These are phyloP conservation scores for Gallirallus australis DNA, from an alignment of 2,797 vertebrate genomes.

Conservation along the genomic window DNA sequence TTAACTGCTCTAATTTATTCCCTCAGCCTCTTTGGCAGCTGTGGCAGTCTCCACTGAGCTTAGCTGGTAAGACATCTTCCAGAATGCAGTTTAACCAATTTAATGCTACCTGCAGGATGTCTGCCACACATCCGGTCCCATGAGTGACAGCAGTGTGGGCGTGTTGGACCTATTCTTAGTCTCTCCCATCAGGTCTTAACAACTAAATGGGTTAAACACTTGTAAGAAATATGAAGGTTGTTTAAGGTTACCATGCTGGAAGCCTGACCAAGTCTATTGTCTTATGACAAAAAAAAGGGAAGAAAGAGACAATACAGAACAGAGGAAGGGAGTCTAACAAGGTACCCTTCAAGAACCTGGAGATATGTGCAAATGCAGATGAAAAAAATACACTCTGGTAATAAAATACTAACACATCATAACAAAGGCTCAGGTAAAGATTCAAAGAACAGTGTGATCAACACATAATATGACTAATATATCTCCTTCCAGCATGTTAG, in stretches of 20 bases:
- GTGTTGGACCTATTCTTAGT: conserved; percentile 10
- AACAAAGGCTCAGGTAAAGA: neutral
- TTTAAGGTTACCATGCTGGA: neutral
- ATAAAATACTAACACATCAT: neutral
- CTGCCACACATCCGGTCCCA: neutral
- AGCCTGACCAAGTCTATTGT: neutral
- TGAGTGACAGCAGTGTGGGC: neutral
- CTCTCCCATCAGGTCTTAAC: neutral
- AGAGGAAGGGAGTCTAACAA: neutral
- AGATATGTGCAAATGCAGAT: neutral
- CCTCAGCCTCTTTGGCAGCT: neutral
- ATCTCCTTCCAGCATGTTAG: neutral
- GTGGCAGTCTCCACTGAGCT: neutral
- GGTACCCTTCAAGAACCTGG: neutral
- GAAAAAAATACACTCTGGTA: neutral
- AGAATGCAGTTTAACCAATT: neutral
- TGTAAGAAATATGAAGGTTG: neutral
- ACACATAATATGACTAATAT: neutral
- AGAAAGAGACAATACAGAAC: neutral
- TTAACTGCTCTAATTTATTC: neutral
- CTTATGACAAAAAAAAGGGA: neutral
- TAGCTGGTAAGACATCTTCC: neutral
- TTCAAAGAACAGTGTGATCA: neutral
- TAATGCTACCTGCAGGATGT: neutral
- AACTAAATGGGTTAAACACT: neutral